phyloP scores from a whole-genome alignment of 2,888 invertebrate species.

The Chalcis sispes region DNA sequence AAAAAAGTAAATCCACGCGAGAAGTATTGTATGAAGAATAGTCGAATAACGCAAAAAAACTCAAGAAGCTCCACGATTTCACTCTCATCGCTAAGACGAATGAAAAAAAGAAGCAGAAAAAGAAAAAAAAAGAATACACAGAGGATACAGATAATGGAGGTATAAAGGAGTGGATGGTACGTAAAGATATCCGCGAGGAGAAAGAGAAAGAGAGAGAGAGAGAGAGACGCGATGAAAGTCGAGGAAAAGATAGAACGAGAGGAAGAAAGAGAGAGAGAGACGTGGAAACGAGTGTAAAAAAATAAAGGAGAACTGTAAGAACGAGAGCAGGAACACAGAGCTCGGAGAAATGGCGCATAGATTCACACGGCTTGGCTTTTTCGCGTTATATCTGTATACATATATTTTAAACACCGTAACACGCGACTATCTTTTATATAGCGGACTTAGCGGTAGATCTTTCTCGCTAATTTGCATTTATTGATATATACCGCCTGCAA shows the following conservation, averaged over 20 bases:
- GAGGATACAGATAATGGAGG: slow-evolving; percentile 9
- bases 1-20: not conserved
- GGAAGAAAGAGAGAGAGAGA: not conserved
- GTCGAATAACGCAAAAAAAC: not conserved
- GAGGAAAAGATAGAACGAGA: not conserved
- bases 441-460: slow-evolving; percentile 47
- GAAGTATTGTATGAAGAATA: not conserved
- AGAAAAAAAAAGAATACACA: not conserved
- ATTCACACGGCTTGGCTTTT: slow-evolving; percentile 58
- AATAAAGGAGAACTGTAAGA: slow-evolving; percentile 47
- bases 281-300: not conserved
- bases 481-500: slow-evolving; percentile 13
- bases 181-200: not conserved
- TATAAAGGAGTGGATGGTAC: not conserved
- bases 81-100: not conserved
- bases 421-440: not conserved
- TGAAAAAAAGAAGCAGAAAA: not conserved
- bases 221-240: not conserved
- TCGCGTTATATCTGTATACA: not conserved
- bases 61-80: not conserved
- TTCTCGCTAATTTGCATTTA: slow-evolving; percentile 37
- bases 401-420: too few relatives aligned
- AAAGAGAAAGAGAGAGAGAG: slow-evolving; percentile 6
- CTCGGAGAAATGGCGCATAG: slow-evolving; percentile 53
- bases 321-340: slow-evolving; percentile 57